These are phyloP conservation scores for Poeciliopsis presidionis DNA, from an alignment of 2,797 vertebrate genomes.

Conservation along the genomic window DNA sequence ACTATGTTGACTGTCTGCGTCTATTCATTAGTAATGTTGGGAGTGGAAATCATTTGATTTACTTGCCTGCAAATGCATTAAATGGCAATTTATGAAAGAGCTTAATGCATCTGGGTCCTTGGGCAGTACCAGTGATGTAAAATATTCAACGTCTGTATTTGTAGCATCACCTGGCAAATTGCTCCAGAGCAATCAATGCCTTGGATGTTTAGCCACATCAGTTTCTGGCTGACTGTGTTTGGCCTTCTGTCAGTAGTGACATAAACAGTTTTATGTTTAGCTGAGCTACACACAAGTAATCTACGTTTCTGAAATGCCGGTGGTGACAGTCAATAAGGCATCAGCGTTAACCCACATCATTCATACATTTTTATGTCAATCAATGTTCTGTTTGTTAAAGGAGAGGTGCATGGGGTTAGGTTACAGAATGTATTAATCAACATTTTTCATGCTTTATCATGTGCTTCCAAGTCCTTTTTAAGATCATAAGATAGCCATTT, in stretches of 20 bases:
- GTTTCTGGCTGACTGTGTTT: slow-evolving; percentile 46
- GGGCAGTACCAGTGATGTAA: slow-evolving; percentile 56
- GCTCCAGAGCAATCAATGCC: slow-evolving; percentile 39
- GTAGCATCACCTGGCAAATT: slow-evolving; percentile 59
- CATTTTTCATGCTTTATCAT: neutral
- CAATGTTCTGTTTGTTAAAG: slow-evolving; percentile 9
- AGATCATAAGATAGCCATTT: slow-evolving; percentile 16
- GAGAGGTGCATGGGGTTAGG: neutral
- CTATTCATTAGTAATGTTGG: neutral
- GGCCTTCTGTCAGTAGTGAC: slow-evolving; percentile 43
- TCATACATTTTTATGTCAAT: slow-evolving; percentile 31
- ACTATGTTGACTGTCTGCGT: neutral
- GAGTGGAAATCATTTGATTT: slow-evolving; percentile 1
- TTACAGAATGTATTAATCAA: neutral
- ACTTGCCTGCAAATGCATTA: neutral
- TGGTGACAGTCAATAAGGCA: slow-evolving; percentile 55
- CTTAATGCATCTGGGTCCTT: slow-evolving; percentile 24
- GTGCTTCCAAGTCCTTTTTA: neutral
- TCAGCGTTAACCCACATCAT: slow-evolving; percentile 47
- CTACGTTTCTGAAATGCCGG: slow-evolving; percentile 60
- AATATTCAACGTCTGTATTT: slow-evolving; percentile 47
- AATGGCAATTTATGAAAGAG: neutral
- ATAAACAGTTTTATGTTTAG: slow-evolving; percentile 50
- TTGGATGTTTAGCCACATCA: slow-evolving; percentile 58
- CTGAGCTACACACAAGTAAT: slow-evolving; percentile 43